Evolutionary conservation across 1,140 invertebrate species (phyloP), one percentile per base, ranked within the genome.

Genomic region (Conus betulinus): DNA sequence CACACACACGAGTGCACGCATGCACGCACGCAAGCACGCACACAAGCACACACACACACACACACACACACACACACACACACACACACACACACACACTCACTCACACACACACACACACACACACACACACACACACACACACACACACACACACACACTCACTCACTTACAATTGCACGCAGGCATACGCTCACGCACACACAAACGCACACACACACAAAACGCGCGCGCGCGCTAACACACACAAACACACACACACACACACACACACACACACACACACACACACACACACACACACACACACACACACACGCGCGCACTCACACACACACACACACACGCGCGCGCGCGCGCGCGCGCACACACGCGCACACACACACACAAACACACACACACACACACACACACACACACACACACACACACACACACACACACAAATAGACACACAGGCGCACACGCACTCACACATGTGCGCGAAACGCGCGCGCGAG

Each of bases 241-340:
- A n/a, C 67, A 71, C 67, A 71, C 67, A 71, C 67, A 71, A 7
- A 71, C 67, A 71, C 67, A 23, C 67, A 71, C 67, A 71, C 67
- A 71, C 67, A 71, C 67, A 71, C 67, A 71, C 67, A 71, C 67
- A 71, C 67, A 71, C 67, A 71, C 67, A 71, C 67, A 71, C 67
- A 23, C 67, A 71, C 67, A 71, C 67, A 71, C 67, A 71, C 67
- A 71, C 67, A 71, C 67, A 71, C 67, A 71, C 67, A 71, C 67
- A 71, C 67, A 71, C 67, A 23, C 67, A 71, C 67, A 23, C 67
- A 71, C 67, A 71, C 67, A 71, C 67, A 23, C 67, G 20, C 67
- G 20, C 67, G 5, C 67, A 71, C 67, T 20, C 67, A 71, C 67
- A 71, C 67, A 71, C 67, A 71, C 67, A 71, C 67, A 71, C 67